Evolutionary conservation across 2,113 vertebrate species (phyloP).

Genomic region (Mola mola): DNA sequence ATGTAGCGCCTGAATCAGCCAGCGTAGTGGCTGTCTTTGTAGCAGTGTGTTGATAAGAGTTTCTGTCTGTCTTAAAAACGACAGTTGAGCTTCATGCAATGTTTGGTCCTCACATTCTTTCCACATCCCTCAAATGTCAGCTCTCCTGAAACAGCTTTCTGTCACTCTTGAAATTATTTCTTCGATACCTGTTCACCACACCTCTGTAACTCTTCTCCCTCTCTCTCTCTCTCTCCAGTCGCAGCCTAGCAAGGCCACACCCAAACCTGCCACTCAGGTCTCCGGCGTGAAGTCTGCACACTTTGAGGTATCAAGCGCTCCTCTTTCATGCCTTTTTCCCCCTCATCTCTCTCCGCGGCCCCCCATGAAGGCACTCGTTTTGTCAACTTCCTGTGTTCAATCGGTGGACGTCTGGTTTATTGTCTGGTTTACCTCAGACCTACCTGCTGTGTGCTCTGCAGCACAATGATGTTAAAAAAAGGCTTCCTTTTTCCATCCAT

Average conservation of each 20-base stretch:
- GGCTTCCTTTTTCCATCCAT: slow-evolving; percentile 49
- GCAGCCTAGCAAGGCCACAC: slow-evolving; percentile 70
- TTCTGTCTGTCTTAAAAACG: background rate
- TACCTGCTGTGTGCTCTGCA: background rate
- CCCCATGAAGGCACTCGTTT: slow-evolving; percentile 6
- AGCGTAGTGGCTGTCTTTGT: background rate
- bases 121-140: too few species aligned
- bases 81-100: background rate
- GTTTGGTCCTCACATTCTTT: too few species aligned
- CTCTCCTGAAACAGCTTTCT: slow-evolving; percentile 1
- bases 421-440: slow-evolving; percentile 29
- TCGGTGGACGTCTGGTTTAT: background rate
- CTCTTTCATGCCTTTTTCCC: background rate
- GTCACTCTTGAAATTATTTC: background rate
- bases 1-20: slow-evolving; percentile 18
- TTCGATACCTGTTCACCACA: too few species aligned
- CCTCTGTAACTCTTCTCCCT: background rate
- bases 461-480: slow-evolving; percentile 21
- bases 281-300: slow-evolving; percentile 71
- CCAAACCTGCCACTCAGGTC: slow-evolving; percentile 70
- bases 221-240: slow-evolving; percentile 60
- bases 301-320: slow-evolving; percentile 74
- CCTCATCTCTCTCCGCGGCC: background rate
- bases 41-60: background rate
- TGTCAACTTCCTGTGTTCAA: background rate